These are phyloP conservation scores for Prosapia bicincta DNA, from an alignment of 2,888 invertebrate genomes.

Conservation along the genomic window DNA sequence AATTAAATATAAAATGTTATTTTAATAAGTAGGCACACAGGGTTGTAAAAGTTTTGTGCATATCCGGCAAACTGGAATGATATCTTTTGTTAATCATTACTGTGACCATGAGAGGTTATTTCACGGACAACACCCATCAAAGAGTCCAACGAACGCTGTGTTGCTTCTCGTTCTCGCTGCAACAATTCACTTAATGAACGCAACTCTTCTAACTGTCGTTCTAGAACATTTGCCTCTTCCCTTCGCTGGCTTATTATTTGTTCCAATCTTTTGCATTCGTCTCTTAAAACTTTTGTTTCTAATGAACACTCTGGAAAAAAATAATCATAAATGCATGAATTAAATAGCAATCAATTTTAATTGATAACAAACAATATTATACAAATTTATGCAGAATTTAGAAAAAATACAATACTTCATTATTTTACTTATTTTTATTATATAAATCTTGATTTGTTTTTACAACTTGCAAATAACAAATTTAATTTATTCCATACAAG, in stretches of 20 bases:
- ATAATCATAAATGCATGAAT: no score
- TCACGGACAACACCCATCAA: constrained; percentile 24
- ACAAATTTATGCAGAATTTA: no score
- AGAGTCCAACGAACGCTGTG: constrained; percentile 19
- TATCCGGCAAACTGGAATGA: background rate
- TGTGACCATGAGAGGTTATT: constrained; percentile 5
- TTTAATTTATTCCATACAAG: no score
- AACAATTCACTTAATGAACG: constrained; percentile 16
- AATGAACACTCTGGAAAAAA: constrained; percentile 18
- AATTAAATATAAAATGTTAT: background rate
- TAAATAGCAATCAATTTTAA: no score
- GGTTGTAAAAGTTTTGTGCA: background rate
- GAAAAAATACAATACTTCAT: no score
- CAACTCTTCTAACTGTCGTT: constrained; percentile 25
- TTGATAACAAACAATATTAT: no score
- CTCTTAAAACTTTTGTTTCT: constrained; percentile 21
- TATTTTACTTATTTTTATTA: no score
- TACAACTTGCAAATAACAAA: no score
- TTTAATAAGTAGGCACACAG: background rate
- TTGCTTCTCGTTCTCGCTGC: constrained; percentile 19
- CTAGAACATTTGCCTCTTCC: constrained; percentile 8
- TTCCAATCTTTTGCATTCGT: constrained; percentile 19
- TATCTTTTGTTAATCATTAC: constrained; percentile 1
- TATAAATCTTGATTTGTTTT: no score
- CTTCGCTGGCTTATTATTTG: background rate